Evolutionary conservation across 2,888 invertebrate species (phyloP), one percentile per base, ranked within the genome.

Genomic region (Noctua janthina): DNA sequence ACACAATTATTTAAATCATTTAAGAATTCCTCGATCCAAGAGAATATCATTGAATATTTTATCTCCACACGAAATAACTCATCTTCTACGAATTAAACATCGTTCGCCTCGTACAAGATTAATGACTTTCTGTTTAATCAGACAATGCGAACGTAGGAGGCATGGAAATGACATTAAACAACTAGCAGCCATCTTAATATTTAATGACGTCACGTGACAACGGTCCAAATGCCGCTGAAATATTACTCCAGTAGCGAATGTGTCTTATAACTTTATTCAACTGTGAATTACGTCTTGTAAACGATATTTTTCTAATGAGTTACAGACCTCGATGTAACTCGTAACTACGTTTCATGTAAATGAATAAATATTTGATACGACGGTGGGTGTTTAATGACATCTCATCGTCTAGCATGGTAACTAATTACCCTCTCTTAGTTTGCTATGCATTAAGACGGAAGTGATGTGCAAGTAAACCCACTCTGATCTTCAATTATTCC

Each of bases 101-200:
- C 70, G 62, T 70, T 67, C 64, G 70, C 49, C 5, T 64, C 39
- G 20, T 87, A 79, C 71, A 76, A 68, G 73, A 87, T 83, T 79
- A 87, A 85, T 87, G 79, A 76, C 20, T 59, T 74, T 71, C 76
- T 72, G 67, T 76, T 76, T 59, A 56, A 87, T 74, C 56, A 78
- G 51, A 76, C 78, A 83, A 87, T 84, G 59, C 69, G 66, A 56
- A 20, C 77, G 71, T 82, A 72, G 51, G 64, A 82, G 76, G 62
- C 64, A 46, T 76, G 82, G 69, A 7, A 29, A 68, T 70, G 62
- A 62, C 74, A 54, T 73, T 46, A 54, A 74, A 69, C 54, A 77
- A 78, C 78, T 71, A 54, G 62, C 39, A 74, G 75, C 56, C 11
- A 46, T 67, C 56, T 74, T 67, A 59, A 75, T 86, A 74, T 83